These are phyloP conservation scores for Cottus gobio DNA, from an alignment of 2,113 vertebrate genomes.

Conservation along the genomic window DNA sequence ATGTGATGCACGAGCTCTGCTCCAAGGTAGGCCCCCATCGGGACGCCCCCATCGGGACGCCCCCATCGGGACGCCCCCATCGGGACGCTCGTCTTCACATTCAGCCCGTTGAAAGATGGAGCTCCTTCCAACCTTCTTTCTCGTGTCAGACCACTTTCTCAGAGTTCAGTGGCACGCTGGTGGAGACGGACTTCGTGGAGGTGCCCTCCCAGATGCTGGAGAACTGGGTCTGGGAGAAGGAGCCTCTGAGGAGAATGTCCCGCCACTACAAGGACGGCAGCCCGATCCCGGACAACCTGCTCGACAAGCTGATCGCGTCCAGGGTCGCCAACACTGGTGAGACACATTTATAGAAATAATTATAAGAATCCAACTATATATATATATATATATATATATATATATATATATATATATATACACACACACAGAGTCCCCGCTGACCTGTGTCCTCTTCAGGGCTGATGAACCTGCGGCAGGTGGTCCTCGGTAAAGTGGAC, in stretches of 20 bases:
- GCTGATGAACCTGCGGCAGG: constrained; percentile 92
- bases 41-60: not conserved
- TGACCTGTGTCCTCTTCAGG: constrained; percentile 77
- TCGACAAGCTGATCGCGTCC: constrained; percentile 91
- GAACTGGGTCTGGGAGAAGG: constrained; percentile 97
- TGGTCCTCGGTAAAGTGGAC: constrained; percentile 95
- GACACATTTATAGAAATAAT: not conserved
- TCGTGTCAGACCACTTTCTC: constrained; percentile 88
- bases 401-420: too few species aligned
- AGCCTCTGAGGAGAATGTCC: constrained; percentile 91
- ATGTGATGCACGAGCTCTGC: constrained; percentile 97
- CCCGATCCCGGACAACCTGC: constrained; percentile 84
- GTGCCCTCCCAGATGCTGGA: constrained; percentile 97
- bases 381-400: too few species aligned
- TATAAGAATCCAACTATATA: too few species aligned
- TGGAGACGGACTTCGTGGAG: constrained; percentile 97
- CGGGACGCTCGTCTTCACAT: too few species aligned
- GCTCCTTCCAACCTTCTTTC: not conserved
- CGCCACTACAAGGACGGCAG: constrained; percentile 90
- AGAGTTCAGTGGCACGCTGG: constrained; percentile 94
- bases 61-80: constrained; percentile 69
- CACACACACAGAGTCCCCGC: not conserved
- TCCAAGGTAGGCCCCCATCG: constrained; percentile 87
- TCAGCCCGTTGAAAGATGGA: not conserved
- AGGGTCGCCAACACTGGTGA: constrained; percentile 94